Conservation (phyloP, 2,888 invertebrate genomes). For the Baccha elongata region DNA sequence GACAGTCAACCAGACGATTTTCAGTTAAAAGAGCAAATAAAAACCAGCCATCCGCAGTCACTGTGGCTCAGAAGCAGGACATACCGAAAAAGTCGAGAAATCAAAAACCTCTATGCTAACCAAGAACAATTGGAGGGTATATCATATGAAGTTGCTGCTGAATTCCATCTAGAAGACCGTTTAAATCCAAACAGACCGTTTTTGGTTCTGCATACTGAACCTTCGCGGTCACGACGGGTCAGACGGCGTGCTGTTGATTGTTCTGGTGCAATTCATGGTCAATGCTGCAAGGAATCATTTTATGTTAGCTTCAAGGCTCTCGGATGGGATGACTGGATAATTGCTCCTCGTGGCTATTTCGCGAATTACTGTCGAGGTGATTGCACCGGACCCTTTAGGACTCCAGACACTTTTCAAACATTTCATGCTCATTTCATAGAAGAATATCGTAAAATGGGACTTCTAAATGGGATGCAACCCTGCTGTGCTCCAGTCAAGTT, state of each 20-base stretch:
- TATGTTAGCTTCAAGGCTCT: constrained; percentile 95
- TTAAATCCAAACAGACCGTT: constrained; percentile 90
- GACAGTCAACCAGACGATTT: neutral
- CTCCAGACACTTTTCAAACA: constrained; percentile 91
- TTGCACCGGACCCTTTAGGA: constrained; percentile 89
- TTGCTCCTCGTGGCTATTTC: constrained; percentile 94
- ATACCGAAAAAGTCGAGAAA: constrained; percentile 30
- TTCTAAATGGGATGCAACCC: constrained; percentile 91
- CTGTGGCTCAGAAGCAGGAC: constrained; percentile 21
- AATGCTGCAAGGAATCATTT: constrained; percentile 94
- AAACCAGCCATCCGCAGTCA: constrained; percentile 1
- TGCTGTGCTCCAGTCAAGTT: constrained; percentile 97
- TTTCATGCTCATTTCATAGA: constrained; percentile 96
- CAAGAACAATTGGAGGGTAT: constrained; percentile 79
- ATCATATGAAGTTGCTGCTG: constrained; percentile 67
- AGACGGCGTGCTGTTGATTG: constrained; percentile 93
- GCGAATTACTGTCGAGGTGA: constrained; percentile 97
- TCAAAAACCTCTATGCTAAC: neutral
- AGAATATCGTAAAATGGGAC: constrained; percentile 91
- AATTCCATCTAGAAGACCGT: constrained; percentile 74
- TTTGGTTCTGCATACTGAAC: constrained; percentile 90
- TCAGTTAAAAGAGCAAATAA: neutral
- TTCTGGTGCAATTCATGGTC: constrained; percentile 85
- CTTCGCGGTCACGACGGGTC: constrained; percentile 87
- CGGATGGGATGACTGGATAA: constrained; percentile 98